phyloP scores from a whole-genome alignment of 2,888 invertebrate genomes.

The Schrankia costaestrigalis region DNA sequence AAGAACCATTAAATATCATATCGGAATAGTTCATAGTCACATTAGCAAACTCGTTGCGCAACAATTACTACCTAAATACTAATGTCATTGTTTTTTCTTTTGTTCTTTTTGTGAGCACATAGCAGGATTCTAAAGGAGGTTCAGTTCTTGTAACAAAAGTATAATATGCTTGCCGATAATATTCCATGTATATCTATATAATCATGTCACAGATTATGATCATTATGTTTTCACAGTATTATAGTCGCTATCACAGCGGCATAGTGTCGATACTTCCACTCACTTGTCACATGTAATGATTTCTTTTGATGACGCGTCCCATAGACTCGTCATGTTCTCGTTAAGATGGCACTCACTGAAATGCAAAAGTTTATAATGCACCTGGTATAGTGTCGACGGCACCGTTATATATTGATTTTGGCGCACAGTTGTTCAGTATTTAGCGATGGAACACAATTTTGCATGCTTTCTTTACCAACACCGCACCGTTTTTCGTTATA shows the following conservation, averaged over 20 bases:
- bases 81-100: constrained; percentile 76
- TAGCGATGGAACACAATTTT: constrained; percentile 80
- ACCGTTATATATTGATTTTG: constrained; percentile 79
- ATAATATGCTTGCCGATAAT: constrained; percentile 75
- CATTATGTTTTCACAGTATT: constrained; percentile 55
- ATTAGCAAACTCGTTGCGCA: constrained; percentile 42
- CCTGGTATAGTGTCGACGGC: constrained; percentile 79
- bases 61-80: constrained; percentile 61
- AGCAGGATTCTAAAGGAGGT: constrained; percentile 81
- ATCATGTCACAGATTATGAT: constrained; percentile 60
- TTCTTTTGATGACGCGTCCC: constrained; percentile 60
- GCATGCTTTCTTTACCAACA: constrained; percentile 79
- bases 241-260: constrained; percentile 50
- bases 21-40: constrained; percentile 39
- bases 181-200: constrained; percentile 55
- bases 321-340: constrained; percentile 50
- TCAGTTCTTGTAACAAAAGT: constrained; percentile 70
- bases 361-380: constrained; percentile 77
- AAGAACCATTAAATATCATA: constrained; percentile 35
- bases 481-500: constrained; percentile 76
- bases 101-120: constrained; percentile 76
- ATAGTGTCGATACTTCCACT: constrained; percentile 74
- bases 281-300: constrained; percentile 87
- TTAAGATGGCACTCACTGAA: constrained; percentile 81
- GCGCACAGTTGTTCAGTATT: constrained; percentile 81